phyloP scores from a whole-genome alignment of 2,888 invertebrate genomes.

The Uropetala carovei region DNA sequence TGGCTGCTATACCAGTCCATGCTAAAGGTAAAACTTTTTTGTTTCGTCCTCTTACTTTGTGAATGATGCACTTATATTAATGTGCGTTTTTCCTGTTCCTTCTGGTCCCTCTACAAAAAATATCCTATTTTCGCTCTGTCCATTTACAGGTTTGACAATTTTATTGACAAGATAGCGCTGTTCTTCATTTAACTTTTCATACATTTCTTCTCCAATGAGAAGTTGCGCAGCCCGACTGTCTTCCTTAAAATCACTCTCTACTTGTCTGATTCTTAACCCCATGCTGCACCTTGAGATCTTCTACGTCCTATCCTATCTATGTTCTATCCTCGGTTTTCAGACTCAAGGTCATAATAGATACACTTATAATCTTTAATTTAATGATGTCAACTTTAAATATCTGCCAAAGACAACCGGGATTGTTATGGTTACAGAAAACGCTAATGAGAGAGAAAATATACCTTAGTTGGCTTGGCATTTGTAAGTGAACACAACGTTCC shows the following conservation, averaged over 20 bases:
- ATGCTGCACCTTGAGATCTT: neutral
- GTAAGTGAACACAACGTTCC: slow-evolving; percentile 68
- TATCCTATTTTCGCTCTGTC: no score
- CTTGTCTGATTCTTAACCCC: no score
- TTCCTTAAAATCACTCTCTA: no score
- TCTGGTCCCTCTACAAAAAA: no score
- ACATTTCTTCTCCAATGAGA: neutral
- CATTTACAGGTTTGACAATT: no score
- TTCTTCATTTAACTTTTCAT: no score
- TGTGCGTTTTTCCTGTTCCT: no score
- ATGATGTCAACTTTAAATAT: slow-evolving; percentile 65
- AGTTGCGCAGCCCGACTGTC: no score
- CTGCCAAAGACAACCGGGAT: slow-evolving; percentile 67
- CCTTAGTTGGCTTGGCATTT: slow-evolving; percentile 66
- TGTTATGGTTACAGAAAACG: slow-evolving; percentile 60
- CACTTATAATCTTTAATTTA: slow-evolving; percentile 66
- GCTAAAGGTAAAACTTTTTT: slow-evolving; percentile 70
- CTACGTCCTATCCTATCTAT: no score
- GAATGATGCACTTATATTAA: slow-evolving; percentile 70
- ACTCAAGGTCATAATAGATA: neutral
- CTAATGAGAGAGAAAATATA: slow-evolving; percentile 50
- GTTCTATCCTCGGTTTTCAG: neutral
- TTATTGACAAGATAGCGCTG: no score
- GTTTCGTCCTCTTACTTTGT: slow-evolving; percentile 68
- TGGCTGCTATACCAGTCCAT: slow-evolving; percentile 72